These are phyloP conservation scores for Perca flavescens DNA, from an alignment of 2,113 vertebrate genomes.

Conservation along the genomic window DNA sequence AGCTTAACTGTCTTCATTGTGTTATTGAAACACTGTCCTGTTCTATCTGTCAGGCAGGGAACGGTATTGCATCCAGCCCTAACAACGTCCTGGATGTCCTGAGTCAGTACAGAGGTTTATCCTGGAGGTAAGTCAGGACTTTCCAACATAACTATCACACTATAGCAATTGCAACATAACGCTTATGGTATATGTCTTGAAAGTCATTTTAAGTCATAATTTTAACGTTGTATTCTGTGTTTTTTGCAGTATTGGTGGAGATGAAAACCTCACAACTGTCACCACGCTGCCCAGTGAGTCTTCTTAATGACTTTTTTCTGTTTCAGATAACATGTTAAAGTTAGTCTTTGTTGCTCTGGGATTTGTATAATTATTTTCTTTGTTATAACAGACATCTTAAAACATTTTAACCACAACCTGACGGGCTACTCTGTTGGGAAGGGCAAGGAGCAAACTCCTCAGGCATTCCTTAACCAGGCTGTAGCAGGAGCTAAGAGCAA, in stretches of 20 bases:
- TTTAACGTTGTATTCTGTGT: conserved; percentile 12
- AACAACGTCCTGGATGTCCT: conserved; percentile 80
- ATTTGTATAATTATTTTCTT: not conserved
- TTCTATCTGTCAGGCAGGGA: conserved; percentile 86
- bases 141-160: not conserved
- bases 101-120: conserved; percentile 90
- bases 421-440: conserved; percentile 86
- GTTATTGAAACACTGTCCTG: not conserved
- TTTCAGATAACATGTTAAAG: not conserved
- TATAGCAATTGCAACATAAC: not conserved
- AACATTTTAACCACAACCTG: conserved; percentile 84
- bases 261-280: conserved; percentile 84
- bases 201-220: not conserved
- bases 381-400: conserved; percentile 88
- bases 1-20: not conserved
- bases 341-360: not conserved
- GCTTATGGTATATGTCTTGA: not conserved
- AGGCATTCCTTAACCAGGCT: conserved; percentile 92
- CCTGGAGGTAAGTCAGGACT: conserved; percentile 88
- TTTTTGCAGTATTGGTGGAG: conserved; percentile 89
- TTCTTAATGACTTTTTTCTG: not conserved
- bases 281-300: conserved; percentile 95
- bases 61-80: conserved; percentile 84
- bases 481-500: conserved; percentile 86
- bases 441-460: conserved; percentile 63